A percentile compares a stretch with the other conserved stretches of the same genome.
Evolutionary conservation across 2,888 invertebrate genomes (phyloP).

Genomic region (Drosophila demipolita): DNA sequence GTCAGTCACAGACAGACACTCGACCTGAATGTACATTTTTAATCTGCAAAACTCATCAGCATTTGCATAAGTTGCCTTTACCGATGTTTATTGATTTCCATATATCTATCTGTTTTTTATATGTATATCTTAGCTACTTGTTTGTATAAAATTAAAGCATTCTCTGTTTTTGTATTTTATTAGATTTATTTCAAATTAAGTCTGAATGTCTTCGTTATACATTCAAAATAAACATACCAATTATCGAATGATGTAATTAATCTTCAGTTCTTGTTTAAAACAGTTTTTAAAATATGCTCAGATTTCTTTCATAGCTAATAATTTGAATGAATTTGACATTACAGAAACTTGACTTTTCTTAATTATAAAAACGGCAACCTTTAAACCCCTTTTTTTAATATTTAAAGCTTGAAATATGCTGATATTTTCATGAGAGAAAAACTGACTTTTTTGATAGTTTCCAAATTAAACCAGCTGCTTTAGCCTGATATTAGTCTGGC

Average conservation of each 20-base stretch:
- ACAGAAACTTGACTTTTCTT: background rate
- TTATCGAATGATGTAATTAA: background rate
- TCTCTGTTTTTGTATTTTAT: background rate
- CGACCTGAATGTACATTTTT: constrained; percentile 78
- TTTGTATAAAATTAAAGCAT: constrained; percentile 13
- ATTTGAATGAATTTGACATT: background rate
- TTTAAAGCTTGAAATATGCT: background rate
- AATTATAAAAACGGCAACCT: background rate
- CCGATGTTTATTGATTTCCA: constrained; percentile 62
- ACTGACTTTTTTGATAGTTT: background rate
- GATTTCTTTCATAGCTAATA: background rate
- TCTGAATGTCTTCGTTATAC: background rate
- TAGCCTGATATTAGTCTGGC: background rate
- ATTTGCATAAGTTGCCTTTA: constrained; percentile 69
- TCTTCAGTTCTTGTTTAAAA: background rate
- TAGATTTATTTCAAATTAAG: background rate
- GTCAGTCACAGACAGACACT: constrained; percentile 70
- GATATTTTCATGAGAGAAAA: background rate
- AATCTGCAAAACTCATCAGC: constrained; percentile 78
- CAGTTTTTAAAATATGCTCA: background rate
- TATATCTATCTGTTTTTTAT: constrained; percentile 11
- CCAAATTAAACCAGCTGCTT: background rate
- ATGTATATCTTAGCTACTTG: constrained; percentile 9
- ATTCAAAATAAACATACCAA: background rate
- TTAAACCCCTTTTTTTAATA: background rate